Conservation (phyloP, 2,888 invertebrate species). For the Labia minor region DNA sequence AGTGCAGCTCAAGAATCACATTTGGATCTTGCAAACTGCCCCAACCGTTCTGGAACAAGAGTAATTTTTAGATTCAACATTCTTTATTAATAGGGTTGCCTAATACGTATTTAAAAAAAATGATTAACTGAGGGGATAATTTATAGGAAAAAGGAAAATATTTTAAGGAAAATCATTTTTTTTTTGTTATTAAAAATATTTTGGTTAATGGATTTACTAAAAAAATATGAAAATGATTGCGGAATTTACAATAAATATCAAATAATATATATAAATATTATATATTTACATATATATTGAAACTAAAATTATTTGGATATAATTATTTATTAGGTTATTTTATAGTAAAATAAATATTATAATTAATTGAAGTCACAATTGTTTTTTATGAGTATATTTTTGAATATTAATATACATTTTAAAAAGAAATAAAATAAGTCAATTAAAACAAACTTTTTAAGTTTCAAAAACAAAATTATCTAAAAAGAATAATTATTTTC, state of each 20-base stretch:
- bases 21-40: slow-evolving; percentile 8
- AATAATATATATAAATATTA: neutral
- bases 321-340: neutral
- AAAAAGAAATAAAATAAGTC: slow-evolving; percentile 18
- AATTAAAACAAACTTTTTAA: slow-evolving; percentile 7
- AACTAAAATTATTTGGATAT: too few relatives aligned
- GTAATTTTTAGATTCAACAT: neutral
- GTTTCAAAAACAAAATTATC: neutral
- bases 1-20: slow-evolving; percentile 13
- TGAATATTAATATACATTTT: slow-evolving; percentile 20
- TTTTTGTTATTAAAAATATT: too few relatives aligned
- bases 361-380: neutral
- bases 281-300: neutral
- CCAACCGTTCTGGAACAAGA: neutral
- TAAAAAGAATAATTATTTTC: slow-evolving; percentile 4
- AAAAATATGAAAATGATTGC: neutral
- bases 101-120: neutral
- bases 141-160: neutral
- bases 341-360: neutral
- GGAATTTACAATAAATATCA: neutral
- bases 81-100: neutral
- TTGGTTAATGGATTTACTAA: neutral
- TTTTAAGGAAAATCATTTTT: too few relatives aligned
- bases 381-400: slow-evolving; percentile 15
- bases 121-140: neutral